Evolutionary conservation across 2,888 invertebrate genomes (phyloP), one percentile per base, ranked within the genome.

Genomic region (Lordiphosa fenestrarum): DNA sequence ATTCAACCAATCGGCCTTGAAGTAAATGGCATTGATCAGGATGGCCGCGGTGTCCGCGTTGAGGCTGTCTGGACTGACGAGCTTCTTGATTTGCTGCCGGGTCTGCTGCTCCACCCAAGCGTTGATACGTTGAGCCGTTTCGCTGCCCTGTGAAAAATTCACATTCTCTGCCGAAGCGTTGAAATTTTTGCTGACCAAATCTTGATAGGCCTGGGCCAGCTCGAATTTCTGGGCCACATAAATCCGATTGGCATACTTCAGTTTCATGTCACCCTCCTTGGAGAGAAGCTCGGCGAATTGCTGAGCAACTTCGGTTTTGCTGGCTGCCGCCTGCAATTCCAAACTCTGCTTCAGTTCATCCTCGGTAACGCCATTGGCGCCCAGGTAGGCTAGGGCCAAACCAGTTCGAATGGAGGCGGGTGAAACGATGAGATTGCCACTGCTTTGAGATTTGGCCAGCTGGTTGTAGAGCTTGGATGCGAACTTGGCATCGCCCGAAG

Each of bases 1-100:
- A 39, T 91, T 86, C 42, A 90, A 88, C 96, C 96, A 96, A 33
- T 91, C 90, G 12, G 94, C 94, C 90, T 59, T 63, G 30, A 63
- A 63, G 47, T 63, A 63, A 3, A 63, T 56, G 41, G 63, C 56
- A 41, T 63, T 63, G 35, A 63, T 37, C 50, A 63, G 40, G 3
- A 63, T 9, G 50, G 65, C 56, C 1, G 46, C 50, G 10, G 63
- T 63, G 37, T 50, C 10, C 5, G 4, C 25, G 21, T 47, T 10
- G 10, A 63, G 50, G 2, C 57, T 46, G 41, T 56, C 37, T 6
- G 46, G 25, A 2, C 7, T 23, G 23, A 63, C 50, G 19, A 63
- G 66, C 25, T 41, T 9, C 39, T 50, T 65, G 44, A 63, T 65
- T 47, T 65, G 56, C 7, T 56, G 33, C 9, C 65, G 49, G 7